These are phyloP conservation scores for Laupala kohalensis DNA, from an alignment of 1,140 invertebrate species.

Conservation along the genomic window DNA sequence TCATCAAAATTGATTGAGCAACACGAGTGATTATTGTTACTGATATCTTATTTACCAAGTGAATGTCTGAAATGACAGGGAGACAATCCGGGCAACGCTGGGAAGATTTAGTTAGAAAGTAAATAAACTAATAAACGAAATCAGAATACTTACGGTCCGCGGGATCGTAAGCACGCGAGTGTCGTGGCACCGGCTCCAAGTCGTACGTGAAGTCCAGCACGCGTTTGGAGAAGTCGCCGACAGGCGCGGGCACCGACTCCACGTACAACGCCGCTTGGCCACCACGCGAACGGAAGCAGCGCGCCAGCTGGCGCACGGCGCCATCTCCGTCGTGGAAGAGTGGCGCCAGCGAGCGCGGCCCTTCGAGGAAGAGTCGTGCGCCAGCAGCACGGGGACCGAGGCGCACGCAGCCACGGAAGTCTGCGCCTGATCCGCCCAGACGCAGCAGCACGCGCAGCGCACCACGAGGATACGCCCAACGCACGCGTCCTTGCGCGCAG, in stretches of 20 bases:
- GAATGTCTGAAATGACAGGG: too few relatives aligned
- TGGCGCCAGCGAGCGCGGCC: conserved; percentile 41
- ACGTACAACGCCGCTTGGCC: conserved; percentile 59
- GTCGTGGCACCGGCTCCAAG: conserved; percentile 38
- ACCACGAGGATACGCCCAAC: conserved; percentile 61
- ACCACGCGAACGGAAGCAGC: conserved; percentile 51
- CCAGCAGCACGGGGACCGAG: conserved; percentile 33
- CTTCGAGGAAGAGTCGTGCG: conserved; percentile 56
- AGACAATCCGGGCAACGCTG: too few relatives aligned
- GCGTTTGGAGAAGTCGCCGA: conserved; percentile 31
- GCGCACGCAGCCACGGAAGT: conserved; percentile 56
- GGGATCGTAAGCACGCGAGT: conserved; percentile 34
- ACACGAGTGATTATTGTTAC: too few relatives aligned
- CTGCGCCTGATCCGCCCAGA: conserved; percentile 37
- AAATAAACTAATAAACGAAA: too few relatives aligned
- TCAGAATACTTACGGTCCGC: conserved; percentile 37
- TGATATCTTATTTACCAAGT: too few relatives aligned
- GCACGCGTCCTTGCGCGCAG: conserved; percentile 52
- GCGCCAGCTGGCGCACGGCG: conserved; percentile 28
- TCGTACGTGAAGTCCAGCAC: conserved; percentile 52
- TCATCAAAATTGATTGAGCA: too few relatives aligned
- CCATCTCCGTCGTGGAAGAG: conserved; percentile 49
- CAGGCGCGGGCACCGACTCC: conserved; percentile 34
- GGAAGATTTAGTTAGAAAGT: too few relatives aligned
- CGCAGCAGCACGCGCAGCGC: conserved; percentile 54